Evolutionary conservation across 2,113 vertebrate species (phyloP), one percentile per base, ranked within the genome.

Genomic region (Marcusenius ussheri): DNA sequence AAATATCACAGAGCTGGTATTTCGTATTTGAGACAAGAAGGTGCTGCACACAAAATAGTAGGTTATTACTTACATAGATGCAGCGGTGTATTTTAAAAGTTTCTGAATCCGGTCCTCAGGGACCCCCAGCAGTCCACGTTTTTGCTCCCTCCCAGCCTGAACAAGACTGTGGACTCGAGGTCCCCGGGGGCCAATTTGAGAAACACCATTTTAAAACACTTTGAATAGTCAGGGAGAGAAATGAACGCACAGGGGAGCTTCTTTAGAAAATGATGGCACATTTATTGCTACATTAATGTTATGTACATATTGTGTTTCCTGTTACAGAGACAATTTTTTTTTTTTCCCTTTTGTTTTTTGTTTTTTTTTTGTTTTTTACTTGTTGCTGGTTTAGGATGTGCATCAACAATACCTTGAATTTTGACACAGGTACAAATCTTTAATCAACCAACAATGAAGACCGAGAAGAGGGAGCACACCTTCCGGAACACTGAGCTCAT

Each of bases 241-340:
- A 96, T 93, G 94, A 95, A 95, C 90, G 91, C 93, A 95, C 96
- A 94, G 95, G 97, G 96, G 93, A 93, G 90, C 92, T 93, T 93
- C 95, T 95, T 97, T 98, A 98, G 27, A 98, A 99, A 99, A 99
- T 97, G 97, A 99, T 99, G 98, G 98, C 98, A 99, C 98, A 98
- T 99, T 99, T 99, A 99, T 99, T 99, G 97, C 97, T 98, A 99
- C 98, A 99, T 99, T 99, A 99, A 99, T 99, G 98, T 98, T 99
- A 99, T 99, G 98, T 99, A 99, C 98, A 99, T 97, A 95, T 95
- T 95, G 96, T 97, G 95, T 96, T 98, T 98, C 97, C 97, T 98
- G 97, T 97, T 97, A 97, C 97, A 98, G 95, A 96, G 97, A 98
- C 97, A 99, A 97, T 98, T 98, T 53, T 15, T 53, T 19, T 53